Base-by-base conservation (phyloP, 2,113 vertebrate genomes). In the Suncus etruscus region DNA sequence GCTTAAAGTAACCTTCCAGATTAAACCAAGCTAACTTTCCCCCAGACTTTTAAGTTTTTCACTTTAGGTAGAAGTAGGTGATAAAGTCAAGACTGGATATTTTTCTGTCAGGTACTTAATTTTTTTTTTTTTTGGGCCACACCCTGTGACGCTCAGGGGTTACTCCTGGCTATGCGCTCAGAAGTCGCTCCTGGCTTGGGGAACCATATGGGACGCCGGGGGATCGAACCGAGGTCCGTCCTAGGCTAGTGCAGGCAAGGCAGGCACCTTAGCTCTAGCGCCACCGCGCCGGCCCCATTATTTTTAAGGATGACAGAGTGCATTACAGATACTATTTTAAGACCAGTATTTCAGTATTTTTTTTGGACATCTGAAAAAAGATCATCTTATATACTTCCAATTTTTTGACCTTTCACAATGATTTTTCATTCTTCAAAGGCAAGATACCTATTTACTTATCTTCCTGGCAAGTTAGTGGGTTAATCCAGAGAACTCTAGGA, bases 391-490 rank as follows among this genome's bases (percentile, higher is more conserved):
- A 39, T 39, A 39, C 20, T 39, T 50, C 72, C 47, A 72, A 61
- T 94, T 88, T 10, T 87, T 77, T 90, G 72, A 77, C 5, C 25
- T 86, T 74, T 85, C 66, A 31, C 58, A 75, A 22, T 12, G n/a
- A 70, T 70, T 83, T 88, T 74, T 45, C 15, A 24, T 24, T 22
- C 32, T 84, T 90, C 11, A 20, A 50, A 81, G 25, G 8, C 18
- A 47, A 12, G 63, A 63, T 83, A 11, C 65, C 86, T 12, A 11
- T 29, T 29, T 48, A 54, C 54, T 54, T 16, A 10, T 14, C 39
- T 12, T 16, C 39, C 54, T 54, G 54, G 12, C 54, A 65, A 22
- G 25, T 22, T 22, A 18, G 20, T 66, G 65, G 65, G 65, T 25
- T 29, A 29, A 11, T 29, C 65, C 65, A 1, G 65, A 51, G 16